Percentiles rank a stretch among this genome's conserved stretches.
Evolutionary conservation across 2,113 vertebrate species (phyloP).

Genomic region (Dermatemys mawii): DNA sequence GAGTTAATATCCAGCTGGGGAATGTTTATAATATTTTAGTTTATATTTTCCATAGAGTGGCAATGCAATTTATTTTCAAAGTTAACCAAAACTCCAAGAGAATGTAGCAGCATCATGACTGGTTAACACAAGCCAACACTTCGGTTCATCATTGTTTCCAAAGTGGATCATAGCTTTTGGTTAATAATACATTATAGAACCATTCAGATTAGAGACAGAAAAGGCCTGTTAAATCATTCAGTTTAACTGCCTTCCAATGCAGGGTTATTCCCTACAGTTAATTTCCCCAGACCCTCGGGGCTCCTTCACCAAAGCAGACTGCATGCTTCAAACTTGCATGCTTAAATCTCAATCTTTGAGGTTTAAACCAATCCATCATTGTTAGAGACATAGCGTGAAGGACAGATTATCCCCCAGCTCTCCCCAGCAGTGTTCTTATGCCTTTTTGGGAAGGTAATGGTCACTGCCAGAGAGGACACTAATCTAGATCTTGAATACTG

Average conservation of each 20-base stretch:
- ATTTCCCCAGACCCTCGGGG: neutral
- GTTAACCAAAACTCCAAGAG: neutral
- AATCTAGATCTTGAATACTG: neutral
- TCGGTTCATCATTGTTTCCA: neutral
- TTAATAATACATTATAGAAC: neutral
- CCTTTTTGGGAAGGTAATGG: neutral
- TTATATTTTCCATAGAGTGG: neutral
- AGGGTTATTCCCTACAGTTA: neutral
- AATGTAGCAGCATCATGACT: neutral
- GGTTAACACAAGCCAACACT: neutral
- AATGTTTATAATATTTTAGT: neutral
- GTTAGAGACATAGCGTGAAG: neutral
- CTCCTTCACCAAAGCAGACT: neutral
- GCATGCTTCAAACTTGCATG: neutral
- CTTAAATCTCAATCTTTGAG: neutral
- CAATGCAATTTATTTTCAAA: conserved; percentile 16
- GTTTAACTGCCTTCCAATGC: neutral
- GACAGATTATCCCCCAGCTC: neutral
- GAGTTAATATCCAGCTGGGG: neutral
- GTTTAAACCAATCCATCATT: neutral
- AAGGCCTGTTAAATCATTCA: neutral
- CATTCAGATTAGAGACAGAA: neutral
- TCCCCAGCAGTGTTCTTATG: neutral
- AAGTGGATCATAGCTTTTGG: neutral
- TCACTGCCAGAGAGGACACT: neutral